A percentile compares a stretch with the other conserved stretches of the same genome.
phyloP scores from a whole-genome alignment of 2,888 invertebrate genomes.

The Abrostola tripartita region DNA sequence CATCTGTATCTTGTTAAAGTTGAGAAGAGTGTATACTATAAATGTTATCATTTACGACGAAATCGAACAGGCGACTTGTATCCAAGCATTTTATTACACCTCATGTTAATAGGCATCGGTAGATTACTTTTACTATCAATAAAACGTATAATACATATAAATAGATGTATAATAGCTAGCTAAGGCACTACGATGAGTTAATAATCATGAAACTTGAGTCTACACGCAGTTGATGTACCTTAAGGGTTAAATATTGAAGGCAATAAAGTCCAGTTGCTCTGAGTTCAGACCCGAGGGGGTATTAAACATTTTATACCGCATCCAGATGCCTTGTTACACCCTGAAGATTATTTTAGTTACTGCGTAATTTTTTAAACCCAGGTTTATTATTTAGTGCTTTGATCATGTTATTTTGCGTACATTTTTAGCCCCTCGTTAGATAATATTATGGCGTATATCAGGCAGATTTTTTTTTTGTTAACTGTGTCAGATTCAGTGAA shows the following conservation, averaged over 20 bases:
- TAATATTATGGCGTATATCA: too few species aligned
- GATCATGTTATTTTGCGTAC: background rate
- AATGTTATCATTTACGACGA: background rate
- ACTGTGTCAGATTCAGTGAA: too few species aligned
- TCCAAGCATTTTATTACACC: constrained; percentile 36
- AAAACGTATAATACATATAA: constrained; percentile 49
- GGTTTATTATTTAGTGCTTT: background rate
- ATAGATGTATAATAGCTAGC: constrained; percentile 23
- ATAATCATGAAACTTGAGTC: background rate
- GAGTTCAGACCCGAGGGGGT: background rate
- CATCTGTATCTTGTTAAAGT: too few species aligned
- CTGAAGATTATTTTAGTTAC: background rate
- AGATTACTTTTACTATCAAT: constrained; percentile 58
- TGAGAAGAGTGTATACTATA: background rate
- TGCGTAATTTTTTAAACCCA: background rate
- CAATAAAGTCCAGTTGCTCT: background rate
- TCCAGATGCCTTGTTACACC: background rate
- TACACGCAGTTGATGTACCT: background rate
- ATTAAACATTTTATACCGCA: background rate
- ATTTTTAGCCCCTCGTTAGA: too few species aligned
- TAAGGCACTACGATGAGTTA: background rate
- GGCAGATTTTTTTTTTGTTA: too few species aligned
- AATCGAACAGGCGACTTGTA: background rate
- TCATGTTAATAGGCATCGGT: constrained; percentile 53
- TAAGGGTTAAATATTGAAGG: constrained; percentile 2